Percentiles rank a stretch among this genome's conserved stretches.
These are phyloP conservation scores for Calliopum simillimum DNA, from an alignment of 2,888 invertebrate species.

Conservation along the genomic window DNA sequence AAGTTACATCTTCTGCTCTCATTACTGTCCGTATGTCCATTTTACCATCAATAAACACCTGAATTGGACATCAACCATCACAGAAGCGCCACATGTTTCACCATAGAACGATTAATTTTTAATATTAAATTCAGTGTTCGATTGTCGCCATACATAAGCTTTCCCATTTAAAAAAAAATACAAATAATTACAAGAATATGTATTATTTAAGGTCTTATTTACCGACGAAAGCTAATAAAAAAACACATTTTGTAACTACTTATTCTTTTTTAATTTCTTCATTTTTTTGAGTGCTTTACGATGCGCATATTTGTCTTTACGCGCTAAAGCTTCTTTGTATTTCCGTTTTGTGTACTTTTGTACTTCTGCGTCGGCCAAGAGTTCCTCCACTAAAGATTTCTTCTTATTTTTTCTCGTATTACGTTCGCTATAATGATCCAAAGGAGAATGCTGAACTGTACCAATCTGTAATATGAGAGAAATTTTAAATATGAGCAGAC, in stretches of 20 bases:
- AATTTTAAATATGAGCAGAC: background rate
- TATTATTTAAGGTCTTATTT: background rate
- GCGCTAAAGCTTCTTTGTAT: constrained; percentile 80
- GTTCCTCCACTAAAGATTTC: constrained; percentile 91
- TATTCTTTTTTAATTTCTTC: constrained; percentile 70
- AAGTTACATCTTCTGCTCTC: too few species aligned
- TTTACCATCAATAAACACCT: too few species aligned
- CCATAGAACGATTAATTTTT: too few species aligned
- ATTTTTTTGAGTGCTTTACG: constrained; percentile 82
- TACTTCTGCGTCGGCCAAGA: constrained; percentile 89
- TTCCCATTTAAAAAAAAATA: too few species aligned
- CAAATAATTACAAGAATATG: constrained; percentile 5
- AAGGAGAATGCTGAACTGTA: constrained; percentile 83
- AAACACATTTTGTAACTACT: constrained; percentile 41
- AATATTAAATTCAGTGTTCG: too few species aligned
- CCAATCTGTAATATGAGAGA: constrained; percentile 70
- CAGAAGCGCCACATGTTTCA: too few species aligned
- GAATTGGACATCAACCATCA: too few species aligned
- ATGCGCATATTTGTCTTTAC: constrained; percentile 75
- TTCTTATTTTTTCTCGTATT: constrained; percentile 89
- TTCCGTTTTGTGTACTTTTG: constrained; percentile 84
- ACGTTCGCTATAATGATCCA: constrained; percentile 88
- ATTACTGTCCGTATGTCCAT: too few species aligned
- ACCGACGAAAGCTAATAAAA: background rate
- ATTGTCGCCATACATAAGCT: too few species aligned